A percentile compares a stretch with the other conserved stretches of the same genome.
Conservation (phyloP, 2,113 vertebrate species). For the Platanista minor region DNA sequence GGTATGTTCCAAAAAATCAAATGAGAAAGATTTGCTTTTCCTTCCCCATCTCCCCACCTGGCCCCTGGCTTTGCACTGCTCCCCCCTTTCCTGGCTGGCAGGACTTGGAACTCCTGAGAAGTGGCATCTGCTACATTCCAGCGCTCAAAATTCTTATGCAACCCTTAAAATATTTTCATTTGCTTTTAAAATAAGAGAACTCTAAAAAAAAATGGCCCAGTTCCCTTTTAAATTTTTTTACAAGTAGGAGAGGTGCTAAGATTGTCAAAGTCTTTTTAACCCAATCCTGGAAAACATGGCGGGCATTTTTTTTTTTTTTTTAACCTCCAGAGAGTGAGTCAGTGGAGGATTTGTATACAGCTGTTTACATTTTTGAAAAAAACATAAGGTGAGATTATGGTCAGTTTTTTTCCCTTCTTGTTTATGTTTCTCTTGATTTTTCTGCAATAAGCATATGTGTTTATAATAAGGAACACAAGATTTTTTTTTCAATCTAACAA, state of each 20-base stretch:
- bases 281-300: not conserved
- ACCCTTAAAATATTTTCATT: conserved; percentile 22
- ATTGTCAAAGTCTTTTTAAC: conserved; percentile 46
- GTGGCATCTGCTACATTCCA: not conserved
- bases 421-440: not conserved
- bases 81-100: not conserved
- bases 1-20: not conserved
- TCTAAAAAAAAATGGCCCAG: conserved; percentile 19
- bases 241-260: conserved; percentile 46
- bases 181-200: conserved; percentile 57
- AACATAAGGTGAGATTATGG: not conserved
- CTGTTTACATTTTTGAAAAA: not conserved
- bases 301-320: not conserved
- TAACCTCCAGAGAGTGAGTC: not conserved
- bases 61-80: not conserved
- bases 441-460: not conserved
- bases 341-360: not conserved
- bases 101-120: no score
- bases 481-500: not conserved
- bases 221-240: conserved; percentile 38
- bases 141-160: not conserved
- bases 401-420: not conserved
- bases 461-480: not conserved
- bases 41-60: not conserved
- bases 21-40: not conserved